A percentile compares a stretch with the other conserved stretches of the same genome.
These are phyloP conservation scores for Arrhamphus sclerolepis DNA, from an alignment of 2,797 vertebrate species.

Conservation along the genomic window DNA sequence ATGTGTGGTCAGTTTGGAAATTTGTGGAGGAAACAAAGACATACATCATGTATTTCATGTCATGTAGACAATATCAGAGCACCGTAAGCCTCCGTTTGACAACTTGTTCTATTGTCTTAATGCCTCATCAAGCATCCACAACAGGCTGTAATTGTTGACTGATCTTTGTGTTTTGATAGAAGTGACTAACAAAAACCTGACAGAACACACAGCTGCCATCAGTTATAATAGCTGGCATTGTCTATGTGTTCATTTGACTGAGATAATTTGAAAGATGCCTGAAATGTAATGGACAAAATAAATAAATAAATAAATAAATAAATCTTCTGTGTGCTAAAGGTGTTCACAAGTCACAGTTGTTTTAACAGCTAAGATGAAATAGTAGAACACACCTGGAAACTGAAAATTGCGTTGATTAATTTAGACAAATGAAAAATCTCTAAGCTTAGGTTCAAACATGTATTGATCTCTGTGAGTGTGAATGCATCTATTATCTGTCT, in stretches of 20 bases:
- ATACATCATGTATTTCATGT: conserved; percentile 59
- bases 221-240: conserved; percentile 49
- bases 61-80: conserved; percentile 66
- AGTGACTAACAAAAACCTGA: conserved; percentile 63
- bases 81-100: conserved; percentile 64
- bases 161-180: conserved; percentile 58
- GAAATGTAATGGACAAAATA: conserved; percentile 38
- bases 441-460: not conserved
- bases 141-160: conserved; percentile 63
- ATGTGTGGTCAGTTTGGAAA: conserved; percentile 36
- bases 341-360: not conserved
- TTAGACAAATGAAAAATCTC: not conserved
- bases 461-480: conserved; percentile 7
- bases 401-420: conserved; percentile 2
- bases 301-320: not conserved
- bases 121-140: conserved; percentile 71
- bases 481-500: conserved; percentile 21
- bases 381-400: not conserved
- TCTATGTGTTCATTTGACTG: conserved; percentile 43
- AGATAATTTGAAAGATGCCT: conserved; percentile 48
- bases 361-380: not conserved
- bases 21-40: conserved; percentile 33
- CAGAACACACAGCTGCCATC: conserved; percentile 54
- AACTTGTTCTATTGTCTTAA: conserved; percentile 68
- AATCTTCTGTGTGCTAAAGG: conserved; percentile 2